Evolutionary conservation across 2,113 vertebrate genomes (phyloP).

Genomic region (Accipiter virgatus): DNA sequence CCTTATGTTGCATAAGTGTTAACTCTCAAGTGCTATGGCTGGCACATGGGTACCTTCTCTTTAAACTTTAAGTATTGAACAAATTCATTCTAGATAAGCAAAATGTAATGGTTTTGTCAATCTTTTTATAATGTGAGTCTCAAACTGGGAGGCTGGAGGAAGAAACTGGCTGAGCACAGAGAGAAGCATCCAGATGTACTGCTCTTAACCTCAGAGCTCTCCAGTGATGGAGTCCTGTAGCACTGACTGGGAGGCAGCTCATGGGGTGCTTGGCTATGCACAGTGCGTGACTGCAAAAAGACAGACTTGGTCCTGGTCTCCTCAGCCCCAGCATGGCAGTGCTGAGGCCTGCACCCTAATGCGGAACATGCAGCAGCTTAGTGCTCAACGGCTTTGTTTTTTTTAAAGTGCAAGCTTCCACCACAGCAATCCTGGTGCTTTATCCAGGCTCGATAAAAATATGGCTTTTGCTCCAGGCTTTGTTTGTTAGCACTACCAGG

Average conservation of each 20-base stretch:
- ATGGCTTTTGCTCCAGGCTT: background rate
- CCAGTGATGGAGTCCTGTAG: background rate
- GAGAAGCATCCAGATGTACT: background rate
- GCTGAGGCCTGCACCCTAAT: background rate
- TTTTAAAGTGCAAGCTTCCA: background rate
- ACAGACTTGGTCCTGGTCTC: no score
- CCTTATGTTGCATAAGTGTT: background rate
- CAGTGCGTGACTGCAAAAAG: no score
- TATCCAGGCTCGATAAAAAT: background rate
- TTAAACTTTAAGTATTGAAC: background rate
- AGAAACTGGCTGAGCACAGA: background rate
- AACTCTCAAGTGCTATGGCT: background rate
- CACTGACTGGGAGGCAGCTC: background rate
- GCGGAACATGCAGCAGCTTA: background rate
- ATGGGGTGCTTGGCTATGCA: background rate
- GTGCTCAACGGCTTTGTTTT: background rate
- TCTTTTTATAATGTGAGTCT: background rate
- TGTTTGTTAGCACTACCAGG: background rate
- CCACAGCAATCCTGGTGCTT: background rate
- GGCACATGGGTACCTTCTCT: background rate
- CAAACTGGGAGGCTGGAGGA: background rate
- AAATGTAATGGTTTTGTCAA: background rate
- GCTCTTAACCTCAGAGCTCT: background rate
- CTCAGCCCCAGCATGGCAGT: background rate
- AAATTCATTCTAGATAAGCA: background rate